These are phyloP conservation scores for Drosophila arawakana DNA, from an alignment of 1,140 invertebrate species.

Conservation along the genomic window DNA sequence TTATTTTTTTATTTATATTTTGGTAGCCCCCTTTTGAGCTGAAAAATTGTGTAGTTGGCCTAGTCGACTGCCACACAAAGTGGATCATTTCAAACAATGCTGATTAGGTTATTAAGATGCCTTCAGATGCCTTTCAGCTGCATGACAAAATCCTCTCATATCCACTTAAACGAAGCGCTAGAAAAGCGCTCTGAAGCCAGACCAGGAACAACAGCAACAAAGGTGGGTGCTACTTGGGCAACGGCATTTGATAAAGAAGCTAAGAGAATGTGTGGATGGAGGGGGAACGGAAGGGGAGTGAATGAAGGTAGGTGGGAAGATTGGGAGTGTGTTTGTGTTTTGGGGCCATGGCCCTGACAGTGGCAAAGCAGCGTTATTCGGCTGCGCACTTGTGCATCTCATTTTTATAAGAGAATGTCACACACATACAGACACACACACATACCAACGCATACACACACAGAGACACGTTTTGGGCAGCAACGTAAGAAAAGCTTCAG, in stretches of 20 bases:
- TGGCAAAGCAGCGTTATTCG: constrained; percentile 16
- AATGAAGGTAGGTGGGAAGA: background rate
- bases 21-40: too few relatives aligned
- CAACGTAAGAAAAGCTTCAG: constrained; percentile 30
- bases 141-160: constrained; percentile 36
- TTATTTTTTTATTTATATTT: background rate
- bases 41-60: constrained; percentile 6
- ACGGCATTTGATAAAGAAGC: background rate
- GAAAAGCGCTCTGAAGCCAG: constrained; percentile 47
- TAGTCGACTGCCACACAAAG: constrained; percentile 13
- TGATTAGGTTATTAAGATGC: constrained; percentile 44
- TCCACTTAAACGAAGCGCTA: constrained; percentile 54
- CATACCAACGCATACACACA: constrained; percentile 22
- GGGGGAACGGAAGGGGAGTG: background rate
- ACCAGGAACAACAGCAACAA: constrained; percentile 17
- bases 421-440: constrained; percentile 26
- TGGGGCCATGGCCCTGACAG: constrained; percentile 24
- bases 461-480: background rate
- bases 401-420: constrained; percentile 53
- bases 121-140: constrained; percentile 32
- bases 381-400: constrained; percentile 57
- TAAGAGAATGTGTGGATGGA: background rate
- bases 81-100: constrained; percentile 32
- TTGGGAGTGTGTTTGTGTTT: background rate
- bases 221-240: background rate